Base-by-base conservation (phyloP, 2,113 vertebrate species). In the Alethe diademata region DNA sequence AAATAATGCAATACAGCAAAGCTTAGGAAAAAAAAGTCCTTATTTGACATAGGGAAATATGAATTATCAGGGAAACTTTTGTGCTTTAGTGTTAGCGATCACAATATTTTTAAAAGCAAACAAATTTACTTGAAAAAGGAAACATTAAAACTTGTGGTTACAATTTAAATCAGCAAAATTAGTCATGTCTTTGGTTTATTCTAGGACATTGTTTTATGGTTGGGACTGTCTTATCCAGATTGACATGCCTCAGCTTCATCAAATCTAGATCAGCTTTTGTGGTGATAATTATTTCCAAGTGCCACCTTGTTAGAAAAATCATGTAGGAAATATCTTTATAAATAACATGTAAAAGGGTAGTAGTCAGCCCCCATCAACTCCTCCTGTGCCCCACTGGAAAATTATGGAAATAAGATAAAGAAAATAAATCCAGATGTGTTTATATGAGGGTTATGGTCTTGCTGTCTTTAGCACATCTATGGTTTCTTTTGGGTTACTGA, bases 81-180 rank as follows among this genome's bases (percentile, higher is more conserved):
- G 9, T 51, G 6, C 9, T n/a, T 38, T 17, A 36, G 9, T 60
- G 16, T 47, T 82, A 51, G 11, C 0, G 0, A 36, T 58, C 15
- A 31, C 47, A 79, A 25, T 57, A 43, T 22, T 78, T 94, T 78
- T 61, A 23, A 80, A 70, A 70, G 7, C 2, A 40, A 70, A 67
- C 8, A 50, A 53, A 47, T 17, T n/a, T 28, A 12, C 1, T 24
- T 73, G n/a, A 42, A 35, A 67, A 6, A 69, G 23, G 5, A 60
- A 19, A 36, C 29, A 25, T 43, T 78, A 56, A 71, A 54, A 29
- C 5, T 69, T 36, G 11, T n/a, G 5, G 3, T 56, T 71, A 29
- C 11, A 76, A 5, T 53, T 91, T 40, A 38, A 67, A 62, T 42
- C 14, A 78, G 1, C 9, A 78, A 16, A 50, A 67, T 47, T 35